Evolutionary conservation across 2,888 invertebrate genomes (phyloP).

Genomic region (Xestia ashworthii): DNA sequence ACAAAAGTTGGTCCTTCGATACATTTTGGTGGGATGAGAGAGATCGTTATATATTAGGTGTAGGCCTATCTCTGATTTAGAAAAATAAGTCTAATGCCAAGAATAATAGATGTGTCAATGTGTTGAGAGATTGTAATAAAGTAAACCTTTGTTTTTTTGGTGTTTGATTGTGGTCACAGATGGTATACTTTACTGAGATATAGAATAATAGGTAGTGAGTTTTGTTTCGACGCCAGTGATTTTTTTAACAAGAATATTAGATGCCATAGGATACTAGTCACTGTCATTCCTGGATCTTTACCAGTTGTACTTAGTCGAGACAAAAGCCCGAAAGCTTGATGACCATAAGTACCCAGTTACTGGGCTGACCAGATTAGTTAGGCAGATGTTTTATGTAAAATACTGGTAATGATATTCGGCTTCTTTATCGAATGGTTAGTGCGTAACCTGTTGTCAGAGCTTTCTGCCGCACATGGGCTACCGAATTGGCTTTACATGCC

Average conservation of each 20-base stretch:
- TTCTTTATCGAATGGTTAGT: too few species aligned
- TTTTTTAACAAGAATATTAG: not conserved
- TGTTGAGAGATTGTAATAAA: constrained; percentile 71
- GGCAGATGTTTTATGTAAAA: too few species aligned
- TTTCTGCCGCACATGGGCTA: too few species aligned
- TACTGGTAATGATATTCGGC: too few species aligned
- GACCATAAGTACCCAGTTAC: too few species aligned
- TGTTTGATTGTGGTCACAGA: constrained; percentile 66
- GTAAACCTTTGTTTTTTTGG: constrained; percentile 72
- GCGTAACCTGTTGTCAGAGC: too few species aligned
- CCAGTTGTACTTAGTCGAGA: too few species aligned
- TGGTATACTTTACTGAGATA: constrained; percentile 61
- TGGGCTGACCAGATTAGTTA: too few species aligned
- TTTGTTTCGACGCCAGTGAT: not conserved
- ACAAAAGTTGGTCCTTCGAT: not conserved
- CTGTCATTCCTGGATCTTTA: too few species aligned
- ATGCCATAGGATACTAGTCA: not conserved
- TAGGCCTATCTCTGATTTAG: constrained; percentile 70
- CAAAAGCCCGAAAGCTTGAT: too few species aligned
- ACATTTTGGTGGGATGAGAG: not conserved
- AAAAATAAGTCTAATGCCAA: constrained; percentile 72
- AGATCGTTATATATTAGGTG: constrained; percentile 41
- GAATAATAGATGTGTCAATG: constrained; percentile 79
- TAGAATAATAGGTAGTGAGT: constrained; percentile 18
- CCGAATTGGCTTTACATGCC: too few species aligned